Conservation (phyloP, 1,140 invertebrate genomes). For the Panonychus citri region DNA sequence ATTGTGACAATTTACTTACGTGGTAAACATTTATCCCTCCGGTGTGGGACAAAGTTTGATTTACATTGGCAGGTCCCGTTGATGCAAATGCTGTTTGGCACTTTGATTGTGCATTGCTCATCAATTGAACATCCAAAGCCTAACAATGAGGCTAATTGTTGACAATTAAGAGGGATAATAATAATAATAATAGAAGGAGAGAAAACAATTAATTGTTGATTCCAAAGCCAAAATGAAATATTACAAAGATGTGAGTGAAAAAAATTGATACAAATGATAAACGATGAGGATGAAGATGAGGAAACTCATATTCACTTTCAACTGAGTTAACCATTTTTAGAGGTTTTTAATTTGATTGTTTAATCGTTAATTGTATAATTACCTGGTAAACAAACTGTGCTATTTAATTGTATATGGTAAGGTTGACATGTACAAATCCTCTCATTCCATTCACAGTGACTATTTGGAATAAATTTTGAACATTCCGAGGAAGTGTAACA, state of each 20-base stretch:
- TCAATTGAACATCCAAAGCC: conserved; percentile 43
- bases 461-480: conserved; percentile 7
- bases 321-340: not conserved
- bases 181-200: not conserved
- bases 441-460: conserved; percentile 12
- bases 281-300: not conserved
- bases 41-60: conserved; percentile 52
- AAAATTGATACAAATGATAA: not conserved
- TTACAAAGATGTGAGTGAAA: not conserved
- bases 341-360: not conserved
- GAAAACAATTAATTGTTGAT: not conserved
- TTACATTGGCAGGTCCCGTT: conserved; percentile 50
- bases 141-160: conserved; percentile 38
- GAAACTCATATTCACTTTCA: not conserved
- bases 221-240: not conserved
- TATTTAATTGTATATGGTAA: conserved; percentile 13
- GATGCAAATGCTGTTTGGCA: conserved; percentile 46
- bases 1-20: too few relatives aligned
- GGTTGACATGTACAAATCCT: conserved; percentile 14
- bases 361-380: not conserved
- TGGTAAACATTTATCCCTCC: conserved; percentile 59
- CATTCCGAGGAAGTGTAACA: conserved; percentile 13
- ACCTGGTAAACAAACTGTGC: conserved; percentile 15
- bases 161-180: not conserved
- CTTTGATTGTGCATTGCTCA: conserved; percentile 49